These are phyloP conservation scores for Chloromyia formosa DNA, from an alignment of 2,888 invertebrate species.

Conservation along the genomic window DNA sequence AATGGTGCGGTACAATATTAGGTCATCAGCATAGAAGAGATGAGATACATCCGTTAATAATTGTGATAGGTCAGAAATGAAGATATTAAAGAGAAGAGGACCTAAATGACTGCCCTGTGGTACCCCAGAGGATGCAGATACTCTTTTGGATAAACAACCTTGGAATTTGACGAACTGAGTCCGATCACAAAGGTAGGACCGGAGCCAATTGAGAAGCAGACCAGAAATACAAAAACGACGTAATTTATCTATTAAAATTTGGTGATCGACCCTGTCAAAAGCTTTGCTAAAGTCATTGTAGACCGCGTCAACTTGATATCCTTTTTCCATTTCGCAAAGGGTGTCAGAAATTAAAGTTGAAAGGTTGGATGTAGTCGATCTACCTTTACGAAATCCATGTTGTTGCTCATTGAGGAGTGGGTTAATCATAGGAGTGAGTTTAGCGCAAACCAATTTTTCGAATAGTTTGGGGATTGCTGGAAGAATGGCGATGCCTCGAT, in stretches of 20 bases:
- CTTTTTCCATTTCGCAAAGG: constrained; percentile 2
- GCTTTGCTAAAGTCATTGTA: background rate
- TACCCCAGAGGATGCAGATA: background rate
- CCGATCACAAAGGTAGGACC: background rate
- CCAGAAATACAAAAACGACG: background rate
- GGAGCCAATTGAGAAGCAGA: background rate
- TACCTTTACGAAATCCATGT: constrained; percentile 24
- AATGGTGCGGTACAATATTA: background rate
- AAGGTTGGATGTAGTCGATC: constrained; percentile 20
- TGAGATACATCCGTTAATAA: constrained; percentile 6
- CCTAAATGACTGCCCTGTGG: constrained; percentile 30
- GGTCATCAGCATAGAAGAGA: constrained; percentile 8
- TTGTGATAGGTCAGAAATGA: constrained; percentile 12
- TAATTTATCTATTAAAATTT: constrained; percentile 1
- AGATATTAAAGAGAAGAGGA: constrained; percentile 25
- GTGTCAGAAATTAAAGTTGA: background rate
- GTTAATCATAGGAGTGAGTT: constrained; percentile 1
- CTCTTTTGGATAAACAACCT: constrained; percentile 7
- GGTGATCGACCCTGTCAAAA: background rate
- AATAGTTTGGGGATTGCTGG: constrained; percentile 5
- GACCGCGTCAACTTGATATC: constrained; percentile 4
- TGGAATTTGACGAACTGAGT: constrained; percentile 25
- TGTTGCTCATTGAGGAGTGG: constrained; percentile 4
- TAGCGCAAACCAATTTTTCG: constrained; percentile 1
- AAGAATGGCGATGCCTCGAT: constrained; percentile 15